These are phyloP conservation scores for Drosophila recens DNA, from an alignment of 2,888 invertebrate species.

Conservation along the genomic window DNA sequence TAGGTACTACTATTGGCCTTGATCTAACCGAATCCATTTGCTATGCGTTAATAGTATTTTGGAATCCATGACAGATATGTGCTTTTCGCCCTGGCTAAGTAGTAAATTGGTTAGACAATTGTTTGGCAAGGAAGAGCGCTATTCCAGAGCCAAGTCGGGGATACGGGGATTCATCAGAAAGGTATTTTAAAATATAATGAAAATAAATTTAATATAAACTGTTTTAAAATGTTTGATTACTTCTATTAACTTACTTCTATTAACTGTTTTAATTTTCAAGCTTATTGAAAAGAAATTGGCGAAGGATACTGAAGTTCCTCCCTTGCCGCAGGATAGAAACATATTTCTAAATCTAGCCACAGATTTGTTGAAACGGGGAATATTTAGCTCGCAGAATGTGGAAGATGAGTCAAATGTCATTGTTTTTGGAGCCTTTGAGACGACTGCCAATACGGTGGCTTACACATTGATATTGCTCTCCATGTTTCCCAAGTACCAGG, in stretches of 20 bases:
- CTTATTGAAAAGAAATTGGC: constrained; percentile 60
- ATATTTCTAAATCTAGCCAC: constrained; percentile 67
- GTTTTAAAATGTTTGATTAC: too few relatives aligned
- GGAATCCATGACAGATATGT: constrained; percentile 78
- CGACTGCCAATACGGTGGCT: constrained; percentile 80
- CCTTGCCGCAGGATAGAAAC: background rate
- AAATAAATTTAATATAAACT: constrained; percentile 5
- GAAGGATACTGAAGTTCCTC: background rate
- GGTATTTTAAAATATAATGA: constrained; percentile 48
- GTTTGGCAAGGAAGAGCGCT: constrained; percentile 64
- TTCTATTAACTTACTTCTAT: too few relatives aligned
- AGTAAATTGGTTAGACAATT: constrained; percentile 62
- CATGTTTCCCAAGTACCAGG: constrained; percentile 82
- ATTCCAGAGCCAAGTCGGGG: constrained; percentile 65
- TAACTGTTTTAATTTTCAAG: constrained; percentile 26
- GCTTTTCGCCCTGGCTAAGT: constrained; percentile 81
- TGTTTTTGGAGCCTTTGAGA: constrained; percentile 84
- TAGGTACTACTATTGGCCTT: constrained; percentile 43
- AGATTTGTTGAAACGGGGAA: constrained; percentile 70
- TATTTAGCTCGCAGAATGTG: constrained; percentile 78
- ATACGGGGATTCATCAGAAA: constrained; percentile 76
- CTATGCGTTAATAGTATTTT: constrained; percentile 63
- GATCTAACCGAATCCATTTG: constrained; percentile 12
- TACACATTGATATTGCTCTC: constrained; percentile 77
- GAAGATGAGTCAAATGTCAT: constrained; percentile 82